Conservation (phyloP, 2,888 invertebrate genomes). For the Spatulosminthurus flaviceps region DNA sequence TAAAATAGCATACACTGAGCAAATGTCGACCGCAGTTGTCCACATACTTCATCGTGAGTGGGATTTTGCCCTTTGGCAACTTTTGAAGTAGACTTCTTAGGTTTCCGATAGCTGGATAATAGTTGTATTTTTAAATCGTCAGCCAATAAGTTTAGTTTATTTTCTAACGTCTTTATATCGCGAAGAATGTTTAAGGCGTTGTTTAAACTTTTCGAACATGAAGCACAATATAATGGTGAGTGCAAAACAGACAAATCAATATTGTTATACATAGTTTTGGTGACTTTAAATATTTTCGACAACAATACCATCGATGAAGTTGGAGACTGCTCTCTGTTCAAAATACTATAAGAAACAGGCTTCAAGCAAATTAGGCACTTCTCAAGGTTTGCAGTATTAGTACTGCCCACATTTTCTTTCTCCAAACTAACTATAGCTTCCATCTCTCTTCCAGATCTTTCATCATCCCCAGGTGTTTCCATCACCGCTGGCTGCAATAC, state of each 20-base stretch:
- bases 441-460: no score
- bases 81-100: neutral
- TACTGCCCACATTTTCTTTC: no score
- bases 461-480: no score
- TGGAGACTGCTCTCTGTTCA: neutral
- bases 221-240: neutral
- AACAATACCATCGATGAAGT: neutral
- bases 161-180: neutral
- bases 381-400: no score
- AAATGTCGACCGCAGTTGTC: neutral
- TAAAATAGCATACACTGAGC: slow-evolving; percentile 15
- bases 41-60: neutral
- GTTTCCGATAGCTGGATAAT: neutral
- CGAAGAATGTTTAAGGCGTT: neutral
- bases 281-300: slow-evolving; percentile 5
- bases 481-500: no score
- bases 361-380: slow-evolving; percentile 1
- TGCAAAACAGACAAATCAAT: neutral
- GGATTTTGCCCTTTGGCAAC: no score
- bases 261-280: neutral
- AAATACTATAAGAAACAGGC: neutral
- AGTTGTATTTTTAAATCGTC: neutral
- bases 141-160: neutral
- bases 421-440: no score
- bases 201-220: neutral